phyloP scores from a whole-genome alignment of 2,888 invertebrate species.

The Mystacides longicornis region DNA sequence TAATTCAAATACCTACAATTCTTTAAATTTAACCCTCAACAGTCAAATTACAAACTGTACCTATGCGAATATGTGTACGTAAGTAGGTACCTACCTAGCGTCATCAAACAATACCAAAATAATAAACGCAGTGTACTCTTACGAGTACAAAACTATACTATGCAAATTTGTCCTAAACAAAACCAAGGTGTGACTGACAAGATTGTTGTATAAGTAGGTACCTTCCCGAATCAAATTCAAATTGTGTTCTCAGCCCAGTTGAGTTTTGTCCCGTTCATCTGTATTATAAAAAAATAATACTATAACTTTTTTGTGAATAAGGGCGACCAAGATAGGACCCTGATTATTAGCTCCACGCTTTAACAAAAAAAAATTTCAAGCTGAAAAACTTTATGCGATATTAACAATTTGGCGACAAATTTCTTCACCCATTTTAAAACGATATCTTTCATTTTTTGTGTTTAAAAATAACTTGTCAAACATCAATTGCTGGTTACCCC shows the following conservation, averaged over 20 bases:
- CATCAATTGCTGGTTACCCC: too few species aligned
- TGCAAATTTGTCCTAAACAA: constrained; percentile 25
- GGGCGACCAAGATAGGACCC: constrained; percentile 6
- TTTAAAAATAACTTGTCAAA: too few species aligned
- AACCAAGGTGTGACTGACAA: constrained; percentile 26
- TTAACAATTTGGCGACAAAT: too few species aligned
- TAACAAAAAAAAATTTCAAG: too few species aligned
- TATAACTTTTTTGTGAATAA: constrained; percentile 10
- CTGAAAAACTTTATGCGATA: too few species aligned
- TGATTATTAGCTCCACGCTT: too few species aligned
- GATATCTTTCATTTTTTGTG: too few species aligned
- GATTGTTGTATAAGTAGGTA: constrained; percentile 15
- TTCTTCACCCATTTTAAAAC: too few species aligned
- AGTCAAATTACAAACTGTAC: too few species aligned
- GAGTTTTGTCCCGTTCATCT: neutral
- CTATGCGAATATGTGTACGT: neutral
- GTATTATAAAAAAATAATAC: neutral
- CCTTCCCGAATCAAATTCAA: neutral
- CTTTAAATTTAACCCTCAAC: too few species aligned
- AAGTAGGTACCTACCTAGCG: neutral
- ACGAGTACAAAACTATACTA: constrained; percentile 16
- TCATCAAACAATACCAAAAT: too few species aligned
- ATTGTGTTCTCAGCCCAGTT: constrained; percentile 4
- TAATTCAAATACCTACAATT: too few species aligned
- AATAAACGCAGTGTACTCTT: constrained; percentile 10